Evolutionary conservation across 2,888 invertebrate species (phyloP).

Genomic region (Lypha dubia): DNA sequence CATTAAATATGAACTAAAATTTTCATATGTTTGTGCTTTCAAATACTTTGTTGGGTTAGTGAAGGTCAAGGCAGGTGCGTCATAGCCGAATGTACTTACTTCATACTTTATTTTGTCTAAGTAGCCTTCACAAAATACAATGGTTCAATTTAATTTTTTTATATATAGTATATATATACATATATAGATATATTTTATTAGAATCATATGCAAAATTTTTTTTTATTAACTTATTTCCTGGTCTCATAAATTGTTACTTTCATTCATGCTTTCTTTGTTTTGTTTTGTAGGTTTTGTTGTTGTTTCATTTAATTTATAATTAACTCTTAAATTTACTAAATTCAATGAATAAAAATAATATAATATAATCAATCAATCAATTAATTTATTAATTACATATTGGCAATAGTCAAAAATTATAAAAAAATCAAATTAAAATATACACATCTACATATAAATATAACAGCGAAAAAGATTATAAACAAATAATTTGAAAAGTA

Average conservation of each 20-base stretch:
- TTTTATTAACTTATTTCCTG: constrained; percentile 60
- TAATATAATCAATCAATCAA: constrained; percentile 45
- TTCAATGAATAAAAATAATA: constrained; percentile 66
- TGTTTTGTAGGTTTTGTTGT: constrained; percentile 61
- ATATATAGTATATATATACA: constrained; percentile 28
- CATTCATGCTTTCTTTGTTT: constrained; percentile 68
- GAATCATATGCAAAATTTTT: constrained; percentile 70
- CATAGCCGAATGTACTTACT: no score
- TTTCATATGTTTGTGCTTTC: no score
- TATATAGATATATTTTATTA: constrained; percentile 67
- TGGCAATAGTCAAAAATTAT: constrained; percentile 46
- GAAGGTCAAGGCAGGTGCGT: no score
- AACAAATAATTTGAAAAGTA: constrained; percentile 61
- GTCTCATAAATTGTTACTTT: constrained; percentile 71
- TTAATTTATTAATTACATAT: constrained; percentile 19
- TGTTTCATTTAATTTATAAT: constrained; percentile 56
- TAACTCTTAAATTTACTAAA: constrained; percentile 72
- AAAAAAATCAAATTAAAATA: constrained; percentile 36
- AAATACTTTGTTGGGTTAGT: no score
- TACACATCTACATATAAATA: constrained; percentile 40
- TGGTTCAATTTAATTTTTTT: no score
- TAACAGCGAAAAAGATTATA: constrained; percentile 47
- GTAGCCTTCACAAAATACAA: no score
- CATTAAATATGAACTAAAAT: no score
- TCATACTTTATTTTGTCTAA: no score